phyloP scores from a whole-genome alignment of 2,797 vertebrate genomes.

The Helostoma temminkii region DNA sequence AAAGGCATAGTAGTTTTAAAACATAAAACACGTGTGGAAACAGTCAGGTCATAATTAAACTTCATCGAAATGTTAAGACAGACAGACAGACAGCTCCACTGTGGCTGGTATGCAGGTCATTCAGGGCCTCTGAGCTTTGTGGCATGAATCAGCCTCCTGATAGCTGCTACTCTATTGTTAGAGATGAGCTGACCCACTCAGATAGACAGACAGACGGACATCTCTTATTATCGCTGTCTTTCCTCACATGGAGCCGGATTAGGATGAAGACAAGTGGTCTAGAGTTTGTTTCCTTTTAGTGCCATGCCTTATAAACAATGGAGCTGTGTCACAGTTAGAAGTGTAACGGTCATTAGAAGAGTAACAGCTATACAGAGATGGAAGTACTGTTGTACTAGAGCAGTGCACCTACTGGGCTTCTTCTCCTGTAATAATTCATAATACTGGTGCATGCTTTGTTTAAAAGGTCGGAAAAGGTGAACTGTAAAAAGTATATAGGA shows the following conservation, averaged over 20 bases:
- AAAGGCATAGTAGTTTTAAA: too few relatives aligned
- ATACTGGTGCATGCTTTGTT: conserved; percentile 2
- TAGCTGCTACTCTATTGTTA: conserved; percentile 79
- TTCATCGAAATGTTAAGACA: not conserved
- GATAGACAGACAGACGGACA: conserved; percentile 56
- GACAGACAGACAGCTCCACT: too few relatives aligned
- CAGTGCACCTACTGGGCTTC: conserved; percentile 18
- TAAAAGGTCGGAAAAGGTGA: not conserved
- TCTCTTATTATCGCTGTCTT: conserved; percentile 66
- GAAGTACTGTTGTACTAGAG: not conserved
- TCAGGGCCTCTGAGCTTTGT: conserved; percentile 34
- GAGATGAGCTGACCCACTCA: conserved; percentile 62
- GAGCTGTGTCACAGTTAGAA: conserved; percentile 28
- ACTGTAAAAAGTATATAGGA: not conserved
- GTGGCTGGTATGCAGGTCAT: conserved; percentile 36
- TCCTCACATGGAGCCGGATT: conserved; percentile 40
- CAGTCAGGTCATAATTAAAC: not conserved
- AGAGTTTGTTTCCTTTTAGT: conserved; percentile 39
- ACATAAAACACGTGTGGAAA: too few relatives aligned
- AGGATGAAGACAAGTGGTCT: conserved; percentile 22
- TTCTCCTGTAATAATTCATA: not conserved
- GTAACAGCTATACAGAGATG: not conserved
- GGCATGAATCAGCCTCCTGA: conserved; percentile 63
- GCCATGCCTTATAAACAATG: conserved; percentile 23
- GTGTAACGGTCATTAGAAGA: not conserved